Evolutionary conservation across 2,113 vertebrate genomes (phyloP).

Genomic region (Mandrillus leucophaeus): DNA sequence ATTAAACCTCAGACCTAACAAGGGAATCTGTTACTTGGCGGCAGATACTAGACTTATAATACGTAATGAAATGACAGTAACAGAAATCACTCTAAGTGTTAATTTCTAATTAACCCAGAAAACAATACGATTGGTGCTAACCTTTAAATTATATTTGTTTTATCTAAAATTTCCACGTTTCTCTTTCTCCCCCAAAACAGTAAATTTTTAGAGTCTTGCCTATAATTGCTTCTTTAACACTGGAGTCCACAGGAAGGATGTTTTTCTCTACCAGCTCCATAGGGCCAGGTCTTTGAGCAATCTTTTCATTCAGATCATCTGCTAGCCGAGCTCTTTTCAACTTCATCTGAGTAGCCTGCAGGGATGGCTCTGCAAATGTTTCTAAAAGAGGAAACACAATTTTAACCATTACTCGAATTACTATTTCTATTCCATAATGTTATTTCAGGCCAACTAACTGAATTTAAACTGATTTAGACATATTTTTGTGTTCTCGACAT

Average conservation of each 20-base stretch:
- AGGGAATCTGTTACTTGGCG: neutral
- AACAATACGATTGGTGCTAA: neutral
- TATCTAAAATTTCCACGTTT: neutral
- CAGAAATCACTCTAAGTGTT: neutral
- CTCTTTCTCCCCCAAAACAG: neutral
- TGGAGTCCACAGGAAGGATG: constrained; percentile 96
- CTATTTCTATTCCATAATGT: neutral
- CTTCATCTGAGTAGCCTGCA: constrained; percentile 98
- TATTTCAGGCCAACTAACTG: constrained; percentile 7
- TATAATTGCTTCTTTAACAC: constrained; percentile 96
- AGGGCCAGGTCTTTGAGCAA: constrained; percentile 96
- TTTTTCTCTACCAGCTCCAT: constrained; percentile 99
- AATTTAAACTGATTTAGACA: constrained; percentile 14
- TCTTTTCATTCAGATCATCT: constrained; percentile 98
- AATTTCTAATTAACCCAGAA: constrained; percentile 11
- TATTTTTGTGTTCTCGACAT: neutral
- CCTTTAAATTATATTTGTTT: neutral
- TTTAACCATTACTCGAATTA: constrained; percentile 15
- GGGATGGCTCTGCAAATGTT: constrained; percentile 95
- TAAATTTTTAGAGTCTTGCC: constrained; percentile 84
- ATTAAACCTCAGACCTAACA: neutral
- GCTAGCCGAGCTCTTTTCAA: constrained; percentile 96
- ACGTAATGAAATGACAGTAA: neutral
- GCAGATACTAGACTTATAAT: neutral
- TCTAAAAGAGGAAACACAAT: constrained; percentile 83